Percentiles rank a stretch among this genome's conserved stretches.
Evolutionary conservation across 2,113 vertebrate genomes (phyloP).

Genomic region (Otis tarda): DNA sequence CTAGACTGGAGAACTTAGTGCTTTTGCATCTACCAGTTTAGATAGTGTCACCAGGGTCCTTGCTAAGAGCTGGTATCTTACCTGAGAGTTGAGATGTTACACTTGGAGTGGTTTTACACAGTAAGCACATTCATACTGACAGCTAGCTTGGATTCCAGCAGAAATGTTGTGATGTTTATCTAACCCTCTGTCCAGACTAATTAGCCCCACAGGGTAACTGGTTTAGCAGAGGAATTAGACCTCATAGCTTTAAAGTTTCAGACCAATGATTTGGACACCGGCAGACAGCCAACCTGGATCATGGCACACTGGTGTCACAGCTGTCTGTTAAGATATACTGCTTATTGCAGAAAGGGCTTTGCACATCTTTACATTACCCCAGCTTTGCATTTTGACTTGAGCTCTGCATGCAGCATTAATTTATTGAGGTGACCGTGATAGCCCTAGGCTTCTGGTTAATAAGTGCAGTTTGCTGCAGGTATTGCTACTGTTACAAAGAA

Average conservation of each 20-base stretch:
- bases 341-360: not conserved
- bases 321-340: not conserved
- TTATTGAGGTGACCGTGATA: not conserved
- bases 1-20: not conserved
- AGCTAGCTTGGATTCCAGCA: not conserved
- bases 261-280: not conserved
- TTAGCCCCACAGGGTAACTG: not conserved
- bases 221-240: not conserved
- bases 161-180: not conserved
- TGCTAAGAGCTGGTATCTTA: not conserved
- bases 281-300: not conserved
- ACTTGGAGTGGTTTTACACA: not conserved
- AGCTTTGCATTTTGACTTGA: not conserved
- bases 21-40: not conserved
- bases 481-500: not conserved
- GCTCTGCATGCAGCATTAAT: not conserved
- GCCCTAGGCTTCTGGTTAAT: not conserved
- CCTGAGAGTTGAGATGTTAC: not conserved
- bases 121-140: not conserved
- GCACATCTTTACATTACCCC: not conserved
- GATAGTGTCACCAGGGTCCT: not conserved
- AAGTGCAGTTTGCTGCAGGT: not conserved
- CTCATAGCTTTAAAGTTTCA: not conserved
- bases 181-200: not conserved
- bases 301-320: not conserved